Evolutionary conservation across 1,140 invertebrate genomes (phyloP).

Genomic region (Rhynchophorus ferrugineus): DNA sequence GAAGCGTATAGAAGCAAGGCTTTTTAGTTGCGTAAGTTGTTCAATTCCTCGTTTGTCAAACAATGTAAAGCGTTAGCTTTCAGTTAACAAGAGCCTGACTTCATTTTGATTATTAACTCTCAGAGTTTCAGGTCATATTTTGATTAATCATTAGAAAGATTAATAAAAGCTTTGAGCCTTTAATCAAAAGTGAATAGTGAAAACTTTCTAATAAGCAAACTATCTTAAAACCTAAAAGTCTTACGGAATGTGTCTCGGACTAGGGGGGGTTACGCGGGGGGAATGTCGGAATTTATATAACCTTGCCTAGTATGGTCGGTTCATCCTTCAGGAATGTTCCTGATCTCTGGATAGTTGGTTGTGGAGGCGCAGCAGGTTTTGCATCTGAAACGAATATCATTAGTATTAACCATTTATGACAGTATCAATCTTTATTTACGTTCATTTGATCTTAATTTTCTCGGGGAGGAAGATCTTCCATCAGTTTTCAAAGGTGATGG

Average conservation of each 20-base stretch:
- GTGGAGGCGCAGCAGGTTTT: constrained; percentile 6
- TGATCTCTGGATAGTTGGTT: constrained; percentile 48
- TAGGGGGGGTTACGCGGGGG: constrained; percentile 1
- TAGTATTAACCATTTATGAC: constrained; percentile 1
- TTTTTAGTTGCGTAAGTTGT: too few relatives aligned
- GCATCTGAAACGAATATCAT: constrained; percentile 2
- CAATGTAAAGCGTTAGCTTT: too few relatives aligned
- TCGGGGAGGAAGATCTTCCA: constrained; percentile 14
- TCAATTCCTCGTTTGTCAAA: too few relatives aligned
- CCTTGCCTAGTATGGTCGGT: constrained; percentile 36
- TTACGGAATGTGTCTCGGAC: constrained; percentile 5
- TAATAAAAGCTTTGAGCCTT: too few relatives aligned
- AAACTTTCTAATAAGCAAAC: not conserved
- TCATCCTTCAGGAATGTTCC: constrained; percentile 68
- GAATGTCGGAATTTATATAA: constrained; percentile 21
- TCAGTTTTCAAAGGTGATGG: constrained; percentile 27
- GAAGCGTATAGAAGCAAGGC: too few relatives aligned
- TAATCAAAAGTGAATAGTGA: too few relatives aligned
- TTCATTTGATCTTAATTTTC: constrained; percentile 17
- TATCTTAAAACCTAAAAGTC: constrained; percentile 5
- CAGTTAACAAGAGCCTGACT: too few relatives aligned
- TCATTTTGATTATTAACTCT: too few relatives aligned
- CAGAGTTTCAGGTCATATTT: too few relatives aligned
- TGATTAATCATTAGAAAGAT: too few relatives aligned
- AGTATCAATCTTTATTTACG: constrained; percentile 3